These are phyloP conservation scores for Drosophila pseudoobscura DNA, from an alignment of 1,140 invertebrate species.

Conservation along the genomic window DNA sequence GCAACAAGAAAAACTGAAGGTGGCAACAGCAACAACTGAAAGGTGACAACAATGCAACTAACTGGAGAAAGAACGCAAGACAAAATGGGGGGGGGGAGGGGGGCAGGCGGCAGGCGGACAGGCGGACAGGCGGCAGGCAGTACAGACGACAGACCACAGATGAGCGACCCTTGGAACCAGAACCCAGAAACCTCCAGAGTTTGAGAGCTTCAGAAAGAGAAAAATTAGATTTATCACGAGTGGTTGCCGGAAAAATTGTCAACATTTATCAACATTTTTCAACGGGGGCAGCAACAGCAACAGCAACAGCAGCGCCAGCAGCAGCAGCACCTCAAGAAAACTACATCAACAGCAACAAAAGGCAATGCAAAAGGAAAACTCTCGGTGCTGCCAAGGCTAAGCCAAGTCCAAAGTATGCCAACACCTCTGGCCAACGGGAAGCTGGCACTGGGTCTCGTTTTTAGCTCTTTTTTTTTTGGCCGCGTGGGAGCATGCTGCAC, in stretches of 20 bases:
- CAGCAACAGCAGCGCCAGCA: conserved; percentile 9
- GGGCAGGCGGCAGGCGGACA: no score
- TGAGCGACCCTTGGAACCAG: no score
- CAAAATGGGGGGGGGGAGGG: no score
- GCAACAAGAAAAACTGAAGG: no score
- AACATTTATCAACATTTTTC: conserved; percentile 83
- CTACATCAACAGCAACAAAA: conserved; percentile 27
- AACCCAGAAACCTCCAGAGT: no score
- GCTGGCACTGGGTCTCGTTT: not conserved
- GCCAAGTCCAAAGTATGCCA: conserved; percentile 60
- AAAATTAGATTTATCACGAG: conserved; percentile 83
- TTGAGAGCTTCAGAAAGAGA: conserved; percentile 53
- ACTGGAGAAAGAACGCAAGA: conserved; percentile 27
- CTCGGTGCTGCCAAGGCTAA: conserved; percentile 54
- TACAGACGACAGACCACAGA: no score
- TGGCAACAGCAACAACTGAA: conserved; percentile 39
- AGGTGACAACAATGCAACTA: conserved; percentile 65
- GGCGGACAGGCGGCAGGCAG: no score
- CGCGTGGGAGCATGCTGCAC: conserved; percentile 33
- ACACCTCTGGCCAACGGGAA: conserved; percentile 29
- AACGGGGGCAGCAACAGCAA: conserved; percentile 26
- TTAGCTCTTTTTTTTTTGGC: not conserved
- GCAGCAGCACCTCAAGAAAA: conserved; percentile 63
- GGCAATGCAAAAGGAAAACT: conserved; percentile 22
- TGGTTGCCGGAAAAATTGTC: conserved; percentile 83